Percentiles rank a stretch among this genome's conserved stretches.
These are phyloP conservation scores for Sesia bembeciformis DNA, from an alignment of 2,888 invertebrate species.

Conservation along the genomic window DNA sequence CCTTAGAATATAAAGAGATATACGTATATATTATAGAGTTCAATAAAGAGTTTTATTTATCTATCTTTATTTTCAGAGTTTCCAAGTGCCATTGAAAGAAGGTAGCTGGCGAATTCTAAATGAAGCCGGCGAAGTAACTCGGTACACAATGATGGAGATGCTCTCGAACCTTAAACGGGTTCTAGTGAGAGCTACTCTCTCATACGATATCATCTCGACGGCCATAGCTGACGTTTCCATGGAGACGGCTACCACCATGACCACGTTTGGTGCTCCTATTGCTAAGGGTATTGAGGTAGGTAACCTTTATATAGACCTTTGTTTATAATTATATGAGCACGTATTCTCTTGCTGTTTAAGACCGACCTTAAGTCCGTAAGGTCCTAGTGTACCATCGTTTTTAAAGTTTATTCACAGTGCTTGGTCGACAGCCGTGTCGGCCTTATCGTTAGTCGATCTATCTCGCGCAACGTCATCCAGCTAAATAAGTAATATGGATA, in stretches of 20 bases:
- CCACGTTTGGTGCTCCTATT: constrained; percentile 70
- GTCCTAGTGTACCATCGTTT: too few relatives aligned
- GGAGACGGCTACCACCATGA: constrained; percentile 84
- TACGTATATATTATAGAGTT: too few relatives aligned
- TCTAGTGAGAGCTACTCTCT: constrained; percentile 85
- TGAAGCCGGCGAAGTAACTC: constrained; percentile 54
- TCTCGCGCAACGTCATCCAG: too few relatives aligned
- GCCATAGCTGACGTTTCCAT: constrained; percentile 89
- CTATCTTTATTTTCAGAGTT: constrained; percentile 49
- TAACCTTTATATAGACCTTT: neutral
- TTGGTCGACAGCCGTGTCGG: too few relatives aligned
- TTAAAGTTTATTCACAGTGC: too few relatives aligned
- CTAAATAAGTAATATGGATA: too few relatives aligned
- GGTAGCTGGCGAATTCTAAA: constrained; percentile 74
- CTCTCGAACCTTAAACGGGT: constrained; percentile 88
- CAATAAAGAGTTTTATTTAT: neutral
- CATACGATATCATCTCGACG: constrained; percentile 72
- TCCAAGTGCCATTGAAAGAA: constrained; percentile 79
- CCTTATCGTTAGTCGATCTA: too few relatives aligned
- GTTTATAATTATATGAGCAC: too few relatives aligned
- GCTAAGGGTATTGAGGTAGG: constrained; percentile 86
- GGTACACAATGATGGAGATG: constrained; percentile 89
- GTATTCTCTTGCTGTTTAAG: too few relatives aligned
- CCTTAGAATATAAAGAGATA: too few relatives aligned
- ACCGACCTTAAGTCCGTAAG: too few relatives aligned